These are phyloP conservation scores for Hydriomena furcata DNA, from an alignment of 2,888 invertebrate species.

Conservation along the genomic window DNA sequence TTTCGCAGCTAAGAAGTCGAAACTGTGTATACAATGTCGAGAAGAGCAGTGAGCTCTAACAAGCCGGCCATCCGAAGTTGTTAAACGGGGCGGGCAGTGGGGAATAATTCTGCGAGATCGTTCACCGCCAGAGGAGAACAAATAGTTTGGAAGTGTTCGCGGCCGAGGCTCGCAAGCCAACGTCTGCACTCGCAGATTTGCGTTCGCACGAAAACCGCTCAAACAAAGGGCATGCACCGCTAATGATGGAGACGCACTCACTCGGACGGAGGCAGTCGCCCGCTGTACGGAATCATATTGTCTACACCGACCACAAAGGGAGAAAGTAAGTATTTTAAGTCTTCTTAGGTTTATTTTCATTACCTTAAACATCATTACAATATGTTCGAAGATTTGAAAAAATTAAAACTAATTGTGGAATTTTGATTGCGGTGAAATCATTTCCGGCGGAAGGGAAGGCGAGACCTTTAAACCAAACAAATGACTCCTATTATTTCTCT, in stretches of 20 bases:
- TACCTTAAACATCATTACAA: background rate
- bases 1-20: conserved; percentile 74
- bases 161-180: conserved; percentile 35
- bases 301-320: conserved; percentile 80
- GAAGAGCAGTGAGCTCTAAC: conserved; percentile 68
- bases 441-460: conserved; percentile 57
- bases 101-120: conserved; percentile 66
- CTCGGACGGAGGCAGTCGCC: conserved; percentile 65
- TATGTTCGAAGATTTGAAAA: background rate
- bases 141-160: conserved; percentile 62
- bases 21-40: conserved; percentile 73
- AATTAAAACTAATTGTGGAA: conserved; percentile 28
- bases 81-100: conserved; percentile 58
- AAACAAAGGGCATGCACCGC: conserved; percentile 39
- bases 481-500: conserved; percentile 81
- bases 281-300: conserved; percentile 76
- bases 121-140: conserved; percentile 51
- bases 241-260: conserved; percentile 68
- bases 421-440: conserved; percentile 61
- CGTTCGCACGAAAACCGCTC: conserved; percentile 24
- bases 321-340: conserved; percentile 71
- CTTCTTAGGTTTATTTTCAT: background rate
- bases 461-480: conserved; percentile 77
- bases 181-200: conserved; percentile 27
- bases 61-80: conserved; percentile 75